These are phyloP conservation scores for Pantherophis vulpinus DNA, from an alignment of 2,797 vertebrate species.

Conservation along the genomic window DNA sequence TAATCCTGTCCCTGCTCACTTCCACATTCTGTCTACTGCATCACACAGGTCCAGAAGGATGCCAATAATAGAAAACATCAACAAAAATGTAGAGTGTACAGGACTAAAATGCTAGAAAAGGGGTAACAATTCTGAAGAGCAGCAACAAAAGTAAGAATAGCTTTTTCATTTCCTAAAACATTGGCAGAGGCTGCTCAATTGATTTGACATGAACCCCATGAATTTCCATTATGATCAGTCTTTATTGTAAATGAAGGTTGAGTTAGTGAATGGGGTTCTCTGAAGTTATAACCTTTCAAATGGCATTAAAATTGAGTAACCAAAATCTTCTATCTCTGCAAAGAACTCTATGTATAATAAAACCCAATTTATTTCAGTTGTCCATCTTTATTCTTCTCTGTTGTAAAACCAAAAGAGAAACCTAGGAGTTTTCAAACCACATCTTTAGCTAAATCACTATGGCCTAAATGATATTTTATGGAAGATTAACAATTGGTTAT, in stretches of 20 bases:
- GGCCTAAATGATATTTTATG: conserved; percentile 50
- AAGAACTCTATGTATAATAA: neutral
- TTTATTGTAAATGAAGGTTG: neutral
- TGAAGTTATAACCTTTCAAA: neutral
- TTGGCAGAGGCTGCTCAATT: neutral
- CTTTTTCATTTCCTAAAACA: neutral
- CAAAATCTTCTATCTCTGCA: neutral
- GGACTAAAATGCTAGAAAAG: neutral
- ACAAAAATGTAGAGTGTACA: neutral
- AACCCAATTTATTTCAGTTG: neutral
- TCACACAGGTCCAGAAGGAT: neutral
- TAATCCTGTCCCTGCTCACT: neutral
- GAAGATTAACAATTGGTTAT: conserved; percentile 39
- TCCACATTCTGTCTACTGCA: neutral
- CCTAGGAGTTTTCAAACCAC: conserved; percentile 32
- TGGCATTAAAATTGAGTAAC: neutral
- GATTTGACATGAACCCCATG: neutral
- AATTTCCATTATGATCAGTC: neutral
- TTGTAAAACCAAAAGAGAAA: conserved; percentile 33
- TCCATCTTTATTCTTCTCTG: conserved; percentile 13
- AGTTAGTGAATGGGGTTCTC: neutral
- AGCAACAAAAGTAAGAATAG: neutral
- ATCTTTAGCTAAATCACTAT: conserved; percentile 42
- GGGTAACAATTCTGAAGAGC: neutral
- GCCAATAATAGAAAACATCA: neutral